These are phyloP conservation scores for Orthosia cruda DNA, from an alignment of 2,888 invertebrate genomes.

Conservation along the genomic window DNA sequence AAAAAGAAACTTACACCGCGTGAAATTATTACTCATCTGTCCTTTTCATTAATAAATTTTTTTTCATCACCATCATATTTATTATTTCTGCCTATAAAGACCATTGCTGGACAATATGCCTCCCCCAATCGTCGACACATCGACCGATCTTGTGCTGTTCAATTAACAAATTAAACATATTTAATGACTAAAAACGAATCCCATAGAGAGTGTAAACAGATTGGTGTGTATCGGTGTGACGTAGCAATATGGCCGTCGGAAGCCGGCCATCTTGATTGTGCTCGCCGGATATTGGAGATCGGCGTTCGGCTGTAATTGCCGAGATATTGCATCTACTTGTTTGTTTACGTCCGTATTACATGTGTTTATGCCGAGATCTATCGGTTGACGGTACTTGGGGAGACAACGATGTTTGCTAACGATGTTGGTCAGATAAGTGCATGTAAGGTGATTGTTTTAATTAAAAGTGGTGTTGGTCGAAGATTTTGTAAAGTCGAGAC, in stretches of 20 bases:
- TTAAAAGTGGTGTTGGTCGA: neutral
- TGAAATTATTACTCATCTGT: neutral
- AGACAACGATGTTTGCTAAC: conserved; percentile 12
- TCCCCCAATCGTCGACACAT: no score
- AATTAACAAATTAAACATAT: neutral
- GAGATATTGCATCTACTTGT: conserved; percentile 78
- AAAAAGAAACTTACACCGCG: neutral
- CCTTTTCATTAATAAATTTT: no score
- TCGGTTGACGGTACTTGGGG: neutral
- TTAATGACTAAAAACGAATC: conserved; percentile 28
- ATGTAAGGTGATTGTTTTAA: conserved; percentile 13
- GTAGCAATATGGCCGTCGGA: conserved; percentile 81
- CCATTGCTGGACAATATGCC: no score
- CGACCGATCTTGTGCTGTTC: neutral
- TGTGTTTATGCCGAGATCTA: conserved; percentile 22
- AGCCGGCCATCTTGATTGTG: conserved; percentile 88
- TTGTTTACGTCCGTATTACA: conserved; percentile 67
- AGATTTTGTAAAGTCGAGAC: neutral
- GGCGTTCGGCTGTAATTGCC: conserved; percentile 77
- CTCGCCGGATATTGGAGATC: conserved; percentile 80
- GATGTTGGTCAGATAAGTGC: neutral
- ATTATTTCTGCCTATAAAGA: no score
- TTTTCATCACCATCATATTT: no score
- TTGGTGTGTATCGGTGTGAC: conserved; percentile 58
- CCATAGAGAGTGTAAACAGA: conserved; percentile 64